These are phyloP conservation scores for Charanyca ferruginea DNA, from an alignment of 2,888 invertebrate genomes.

Conservation along the genomic window DNA sequence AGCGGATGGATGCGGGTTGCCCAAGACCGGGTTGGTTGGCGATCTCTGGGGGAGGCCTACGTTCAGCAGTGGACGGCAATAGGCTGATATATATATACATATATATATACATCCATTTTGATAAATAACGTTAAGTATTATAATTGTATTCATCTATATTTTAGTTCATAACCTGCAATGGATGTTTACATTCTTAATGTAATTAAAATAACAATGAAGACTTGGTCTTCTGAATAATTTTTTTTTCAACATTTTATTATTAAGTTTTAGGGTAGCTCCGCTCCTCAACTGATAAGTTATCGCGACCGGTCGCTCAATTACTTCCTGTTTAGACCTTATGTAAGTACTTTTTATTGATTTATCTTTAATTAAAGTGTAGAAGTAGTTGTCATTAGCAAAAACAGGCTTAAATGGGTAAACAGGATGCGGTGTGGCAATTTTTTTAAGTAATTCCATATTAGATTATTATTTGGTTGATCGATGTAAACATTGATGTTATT, in stretches of 20 bases:
- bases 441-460: background rate
- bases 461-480: no score
- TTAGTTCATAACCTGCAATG: no score
- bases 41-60: no score
- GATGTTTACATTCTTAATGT: no score
- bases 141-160: no score
- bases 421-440: background rate
- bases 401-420: slow-evolving; percentile 3
- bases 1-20: no score
- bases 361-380: slow-evolving; percentile 2
- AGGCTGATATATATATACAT: no score
- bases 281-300: slow-evolving; percentile 14
- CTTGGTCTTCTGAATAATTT: background rate
- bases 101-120: no score
- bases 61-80: no score
- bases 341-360: slow-evolving; percentile 4
- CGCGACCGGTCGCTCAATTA: slow-evolving; percentile 31
- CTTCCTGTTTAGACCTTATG: slow-evolving; percentile 40
- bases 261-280: slow-evolving; percentile 5
- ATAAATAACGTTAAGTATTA: no score
- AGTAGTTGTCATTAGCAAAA: slow-evolving; percentile 4
- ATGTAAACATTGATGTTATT: no score
- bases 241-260: background rate
- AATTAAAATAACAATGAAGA: background rate
- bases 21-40: no score